Conservation (phyloP, 1,140 invertebrate species). For the Nymphalis io region DNA sequence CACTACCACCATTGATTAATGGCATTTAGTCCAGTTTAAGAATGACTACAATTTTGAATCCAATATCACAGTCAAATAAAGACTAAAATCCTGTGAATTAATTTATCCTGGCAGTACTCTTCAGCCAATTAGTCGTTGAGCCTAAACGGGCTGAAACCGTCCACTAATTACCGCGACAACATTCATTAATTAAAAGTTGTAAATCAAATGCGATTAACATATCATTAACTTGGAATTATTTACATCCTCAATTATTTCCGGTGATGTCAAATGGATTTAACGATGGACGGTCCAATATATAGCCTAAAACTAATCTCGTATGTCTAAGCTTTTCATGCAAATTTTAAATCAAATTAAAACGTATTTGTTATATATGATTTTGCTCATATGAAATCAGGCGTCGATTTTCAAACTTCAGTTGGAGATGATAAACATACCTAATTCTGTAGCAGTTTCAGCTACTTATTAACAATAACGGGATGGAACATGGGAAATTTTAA, state of each 20-base stretch:
- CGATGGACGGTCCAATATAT: not conserved
- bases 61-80: not conserved
- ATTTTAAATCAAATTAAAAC: too few species aligned
- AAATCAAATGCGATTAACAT: conserved; percentile 45
- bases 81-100: conserved; percentile 7
- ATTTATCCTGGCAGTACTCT: conserved; percentile 12
- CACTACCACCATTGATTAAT: conserved; percentile 20
- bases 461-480: too few species aligned
- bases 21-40: not conserved
- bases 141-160: conserved; percentile 34
- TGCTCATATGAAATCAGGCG: too few species aligned
- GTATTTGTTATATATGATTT: too few species aligned
- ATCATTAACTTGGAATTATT: conserved; percentile 33
- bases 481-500: too few species aligned
- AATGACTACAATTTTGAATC: not conserved
- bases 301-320: too few species aligned
- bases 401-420: too few species aligned
- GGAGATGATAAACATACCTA: too few species aligned
- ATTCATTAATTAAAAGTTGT: conserved; percentile 49
- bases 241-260: conserved; percentile 10
- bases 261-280: not conserved
- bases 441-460: too few species aligned
- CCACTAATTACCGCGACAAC: conserved; percentile 40
- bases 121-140: conserved; percentile 31
- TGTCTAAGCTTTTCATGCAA: too few species aligned